phyloP scores from a whole-genome alignment of 1,140 invertebrate genomes.

The Acromyrmex charruanus region DNA sequence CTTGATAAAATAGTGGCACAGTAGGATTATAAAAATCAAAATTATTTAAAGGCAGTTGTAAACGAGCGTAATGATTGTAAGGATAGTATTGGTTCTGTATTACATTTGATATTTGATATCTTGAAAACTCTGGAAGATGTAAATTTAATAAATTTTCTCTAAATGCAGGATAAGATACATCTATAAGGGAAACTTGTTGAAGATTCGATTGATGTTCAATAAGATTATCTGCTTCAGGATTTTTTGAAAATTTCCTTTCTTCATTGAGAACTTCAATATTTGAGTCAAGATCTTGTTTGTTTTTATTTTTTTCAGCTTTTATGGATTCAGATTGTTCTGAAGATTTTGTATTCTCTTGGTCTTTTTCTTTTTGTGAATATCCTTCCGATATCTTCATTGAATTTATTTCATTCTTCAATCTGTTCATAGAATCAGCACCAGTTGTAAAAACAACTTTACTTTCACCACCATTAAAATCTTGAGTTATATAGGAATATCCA shows the following conservation, averaged over 20 bases:
- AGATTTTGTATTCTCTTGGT: background rate
- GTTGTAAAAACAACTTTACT: slow-evolving; percentile 54
- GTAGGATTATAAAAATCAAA: slow-evolving; percentile 37
- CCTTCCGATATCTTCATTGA: background rate
- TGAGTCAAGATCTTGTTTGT: background rate
- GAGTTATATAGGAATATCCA: slow-evolving; percentile 47
- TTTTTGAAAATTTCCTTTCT: background rate
- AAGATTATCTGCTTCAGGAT: background rate
- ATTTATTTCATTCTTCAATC: slow-evolving; percentile 21
- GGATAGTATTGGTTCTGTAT: slow-evolving; percentile 28
- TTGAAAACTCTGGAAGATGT: background rate
- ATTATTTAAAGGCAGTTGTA: slow-evolving; percentile 28
- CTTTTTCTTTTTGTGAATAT: slow-evolving; percentile 2
- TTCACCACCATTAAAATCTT: slow-evolving; percentile 36
- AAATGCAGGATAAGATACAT: slow-evolving; percentile 12
- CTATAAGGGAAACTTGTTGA: background rate
- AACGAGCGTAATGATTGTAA: background rate
- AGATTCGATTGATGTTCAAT: background rate
- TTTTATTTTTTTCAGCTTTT: background rate
- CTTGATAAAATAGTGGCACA: slow-evolving; percentile 32
- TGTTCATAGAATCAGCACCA: slow-evolving; percentile 11
- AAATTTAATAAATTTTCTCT: slow-evolving; percentile 32
- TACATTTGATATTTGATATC: background rate
- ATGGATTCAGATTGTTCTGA: background rate
- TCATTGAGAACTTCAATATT: background rate